phyloP scores from a whole-genome alignment of 2,888 invertebrate genomes.

The Drosophila seclusa region DNA sequence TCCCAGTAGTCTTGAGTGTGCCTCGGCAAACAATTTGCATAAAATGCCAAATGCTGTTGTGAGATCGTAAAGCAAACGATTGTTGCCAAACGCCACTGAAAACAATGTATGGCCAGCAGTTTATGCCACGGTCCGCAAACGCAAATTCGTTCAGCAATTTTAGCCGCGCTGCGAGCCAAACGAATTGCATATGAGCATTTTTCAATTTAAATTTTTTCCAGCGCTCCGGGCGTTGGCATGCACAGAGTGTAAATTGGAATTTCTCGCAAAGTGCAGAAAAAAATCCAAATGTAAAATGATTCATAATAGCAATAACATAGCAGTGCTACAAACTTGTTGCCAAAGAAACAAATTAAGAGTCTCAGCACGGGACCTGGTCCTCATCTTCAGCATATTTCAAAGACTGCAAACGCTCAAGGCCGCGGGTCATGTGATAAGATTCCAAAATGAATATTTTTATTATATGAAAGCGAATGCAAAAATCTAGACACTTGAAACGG shows the following conservation, averaged over 20 bases:
- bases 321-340: constrained; percentile 49
- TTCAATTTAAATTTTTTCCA: constrained; percentile 69
- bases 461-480: background rate
- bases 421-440: constrained; percentile 5
- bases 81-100: constrained; percentile 61
- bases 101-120: constrained; percentile 54
- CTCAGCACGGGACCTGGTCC: background rate
- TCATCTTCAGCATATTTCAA: constrained; percentile 29
- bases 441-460: background rate
- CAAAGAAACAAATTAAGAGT: constrained; percentile 32
- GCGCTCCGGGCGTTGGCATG: constrained; percentile 43
- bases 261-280: constrained; percentile 40
- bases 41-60: constrained; percentile 72
- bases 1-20: constrained; percentile 43
- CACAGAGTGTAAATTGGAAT: constrained; percentile 54
- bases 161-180: constrained; percentile 52
- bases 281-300: constrained; percentile 40
- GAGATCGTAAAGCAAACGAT: constrained; percentile 72
- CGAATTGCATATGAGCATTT: constrained; percentile 76
- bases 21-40: constrained; percentile 67
- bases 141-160: constrained; percentile 60
- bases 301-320: constrained; percentile 31
- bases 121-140: constrained; percentile 53
- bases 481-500: background rate
- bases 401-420: constrained; percentile 32